Evolutionary conservation across 1,140 invertebrate genomes (phyloP).

Genomic region (Calycopis cecrops): DNA sequence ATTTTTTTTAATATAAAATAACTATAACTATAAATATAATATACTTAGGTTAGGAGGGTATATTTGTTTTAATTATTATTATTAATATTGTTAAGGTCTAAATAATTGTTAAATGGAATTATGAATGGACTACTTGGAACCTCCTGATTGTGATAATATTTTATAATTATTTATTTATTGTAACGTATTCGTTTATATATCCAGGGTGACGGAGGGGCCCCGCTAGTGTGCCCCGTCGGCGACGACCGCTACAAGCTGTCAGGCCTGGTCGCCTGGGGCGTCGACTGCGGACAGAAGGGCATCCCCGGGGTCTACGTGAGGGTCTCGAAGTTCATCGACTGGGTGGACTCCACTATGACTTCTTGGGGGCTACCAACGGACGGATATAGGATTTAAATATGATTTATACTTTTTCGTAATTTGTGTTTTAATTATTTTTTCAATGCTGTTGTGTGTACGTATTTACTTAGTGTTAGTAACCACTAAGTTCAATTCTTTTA

Average conservation of each 20-base stretch:
- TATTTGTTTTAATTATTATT: too few relatives aligned
- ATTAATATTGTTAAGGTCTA: too few relatives aligned
- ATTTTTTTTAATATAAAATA: too few relatives aligned
- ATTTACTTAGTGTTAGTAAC: too few relatives aligned
- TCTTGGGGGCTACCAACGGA: constrained; percentile 38
- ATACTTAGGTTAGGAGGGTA: too few relatives aligned
- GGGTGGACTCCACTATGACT: constrained; percentile 83
- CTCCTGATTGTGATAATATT: too few relatives aligned
- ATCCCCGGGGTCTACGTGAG: constrained; percentile 88
- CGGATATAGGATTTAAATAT: constrained; percentile 25
- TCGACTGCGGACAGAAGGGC: constrained; percentile 73
- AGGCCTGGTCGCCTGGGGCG: constrained; percentile 85
- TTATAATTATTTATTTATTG: too few relatives aligned
- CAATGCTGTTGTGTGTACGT: too few relatives aligned
- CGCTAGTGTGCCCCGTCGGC: constrained; percentile 79
- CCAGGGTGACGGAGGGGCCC: constrained; percentile 85
- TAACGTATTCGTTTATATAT: constrained; percentile 13
- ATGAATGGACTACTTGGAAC: too few relatives aligned
- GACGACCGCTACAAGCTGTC: constrained; percentile 77
- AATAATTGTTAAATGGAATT: too few relatives aligned
- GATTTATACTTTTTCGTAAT: not conserved
- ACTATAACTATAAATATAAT: too few relatives aligned
- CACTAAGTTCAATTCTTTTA: too few relatives aligned
- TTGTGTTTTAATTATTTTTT: constrained; percentile 15
- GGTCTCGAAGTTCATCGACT: constrained; percentile 79